Evolutionary conservation across 2,113 vertebrate genomes (phyloP).

Genomic region (Crotalus horridus): DNA sequence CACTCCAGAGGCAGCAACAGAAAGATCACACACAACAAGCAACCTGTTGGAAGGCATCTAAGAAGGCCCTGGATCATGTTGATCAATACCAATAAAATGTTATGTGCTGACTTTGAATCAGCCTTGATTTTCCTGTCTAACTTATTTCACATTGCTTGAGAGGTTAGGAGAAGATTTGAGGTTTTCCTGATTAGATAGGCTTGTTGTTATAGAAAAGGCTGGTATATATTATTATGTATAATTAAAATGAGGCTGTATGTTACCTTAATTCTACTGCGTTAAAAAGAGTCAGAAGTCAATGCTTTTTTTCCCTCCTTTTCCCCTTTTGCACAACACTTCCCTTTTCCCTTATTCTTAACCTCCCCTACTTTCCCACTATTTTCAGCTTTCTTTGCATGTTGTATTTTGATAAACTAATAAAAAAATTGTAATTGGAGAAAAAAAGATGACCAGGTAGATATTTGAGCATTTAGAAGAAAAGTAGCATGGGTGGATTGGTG

Average conservation of each 20-base stretch:
- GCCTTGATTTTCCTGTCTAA: neutral
- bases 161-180: neutral
- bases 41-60: neutral
- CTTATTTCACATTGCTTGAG: neutral
- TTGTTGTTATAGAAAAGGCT: neutral
- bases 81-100: neutral
- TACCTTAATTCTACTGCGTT: neutral
- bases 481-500: neutral
- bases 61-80: neutral
- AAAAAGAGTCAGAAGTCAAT: neutral
- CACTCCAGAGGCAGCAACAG: neutral
- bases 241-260: neutral
- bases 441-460: neutral
- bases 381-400: neutral
- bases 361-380: no score
- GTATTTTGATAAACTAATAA: neutral
- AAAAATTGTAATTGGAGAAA: neutral
- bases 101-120: neutral
- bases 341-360: neutral
- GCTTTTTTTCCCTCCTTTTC: neutral
- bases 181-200: neutral
- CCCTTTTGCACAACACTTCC: neutral
- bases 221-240: neutral
- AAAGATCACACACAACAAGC: neutral
- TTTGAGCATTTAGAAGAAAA: neutral